These are phyloP conservation scores for Progne subis DNA, from an alignment of 2,113 vertebrate species.

Conservation along the genomic window DNA sequence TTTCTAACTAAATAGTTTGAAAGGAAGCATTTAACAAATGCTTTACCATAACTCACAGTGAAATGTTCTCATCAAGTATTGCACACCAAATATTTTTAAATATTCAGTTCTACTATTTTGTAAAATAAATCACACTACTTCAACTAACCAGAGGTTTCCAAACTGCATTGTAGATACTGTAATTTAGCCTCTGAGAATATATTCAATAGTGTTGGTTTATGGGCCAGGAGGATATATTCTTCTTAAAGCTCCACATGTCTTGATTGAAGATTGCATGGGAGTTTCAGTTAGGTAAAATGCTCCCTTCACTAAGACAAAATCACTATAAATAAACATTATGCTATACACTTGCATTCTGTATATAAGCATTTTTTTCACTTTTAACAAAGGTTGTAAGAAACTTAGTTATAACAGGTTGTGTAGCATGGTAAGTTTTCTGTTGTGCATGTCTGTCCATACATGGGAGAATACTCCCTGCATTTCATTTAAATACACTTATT, in stretches of 20 bases:
- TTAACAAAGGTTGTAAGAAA: neutral
- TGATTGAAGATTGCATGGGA: neutral
- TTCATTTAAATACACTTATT: neutral
- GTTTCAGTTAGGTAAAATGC: neutral
- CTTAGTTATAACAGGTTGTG: neutral
- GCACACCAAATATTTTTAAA: neutral
- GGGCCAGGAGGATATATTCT: neutral
- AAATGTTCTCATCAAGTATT: neutral
- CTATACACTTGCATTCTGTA: neutral
- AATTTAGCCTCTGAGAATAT: neutral
- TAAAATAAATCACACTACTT: neutral
- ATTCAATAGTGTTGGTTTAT: neutral
- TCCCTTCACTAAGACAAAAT: neutral
- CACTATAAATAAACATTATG: neutral
- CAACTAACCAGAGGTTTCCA: neutral
- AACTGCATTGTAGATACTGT: neutral
- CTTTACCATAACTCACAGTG: neutral
- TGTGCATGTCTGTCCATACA: accelerated
- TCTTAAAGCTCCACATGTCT: neutral
- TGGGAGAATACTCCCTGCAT: neutral
- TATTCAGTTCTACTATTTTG: neutral
- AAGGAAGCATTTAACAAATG: neutral
- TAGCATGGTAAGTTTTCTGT: neutral
- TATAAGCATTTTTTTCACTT: neutral
- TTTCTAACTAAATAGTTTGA: neutral